Evolutionary conservation across 2,113 vertebrate species (phyloP), one percentile per base, ranked within the genome.

Genomic region (Rhinogobius similis): DNA sequence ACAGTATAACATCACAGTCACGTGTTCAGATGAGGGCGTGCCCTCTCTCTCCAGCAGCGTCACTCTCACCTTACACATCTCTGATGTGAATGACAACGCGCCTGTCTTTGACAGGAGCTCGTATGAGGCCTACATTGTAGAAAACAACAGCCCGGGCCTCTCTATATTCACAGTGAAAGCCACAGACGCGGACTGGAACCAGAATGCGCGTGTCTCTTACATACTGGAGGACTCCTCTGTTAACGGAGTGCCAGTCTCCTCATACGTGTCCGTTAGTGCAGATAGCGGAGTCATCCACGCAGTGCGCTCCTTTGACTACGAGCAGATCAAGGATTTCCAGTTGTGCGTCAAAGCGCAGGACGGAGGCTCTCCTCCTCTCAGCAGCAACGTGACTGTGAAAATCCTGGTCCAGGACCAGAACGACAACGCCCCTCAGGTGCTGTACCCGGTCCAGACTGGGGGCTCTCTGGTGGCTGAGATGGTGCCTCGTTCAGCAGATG

Each of bases 371-470:
- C 92, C 92, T 67, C 86, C 91, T 14, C 84, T 94, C 63, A 82
- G 90, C 41, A 93, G 87, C 44, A 92, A 92, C 0, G 78, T 83
- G 12, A 91, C 86, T 2, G 82, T 94, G 6, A 91, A 82, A 12
- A 76, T 94, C 16, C 58, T 89, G 0, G 79, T 95, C 0, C 83
- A 88, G 38, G 95, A 95, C 50, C 75, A 90, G 75, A 95, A 95
- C 41, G 94, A 95, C 81, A 95, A 95, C 1, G 61, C 67, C 0
- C 94, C 94, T 3, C 92, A 94, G 65, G 77, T 93, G 21, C 88
- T 92, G 62, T 93, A 92, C 36, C 94, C 75, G 53, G 75, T 81
- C 36, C 82, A 82, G 52, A 82, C 55, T 39, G 70, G 79, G 3
- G 62, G 78, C 32, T 81, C 74, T 68, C 29, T 73, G 36, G 71